Evolutionary conservation across 2,888 invertebrate genomes (phyloP).

Genomic region (Conchocele bisecta): DNA sequence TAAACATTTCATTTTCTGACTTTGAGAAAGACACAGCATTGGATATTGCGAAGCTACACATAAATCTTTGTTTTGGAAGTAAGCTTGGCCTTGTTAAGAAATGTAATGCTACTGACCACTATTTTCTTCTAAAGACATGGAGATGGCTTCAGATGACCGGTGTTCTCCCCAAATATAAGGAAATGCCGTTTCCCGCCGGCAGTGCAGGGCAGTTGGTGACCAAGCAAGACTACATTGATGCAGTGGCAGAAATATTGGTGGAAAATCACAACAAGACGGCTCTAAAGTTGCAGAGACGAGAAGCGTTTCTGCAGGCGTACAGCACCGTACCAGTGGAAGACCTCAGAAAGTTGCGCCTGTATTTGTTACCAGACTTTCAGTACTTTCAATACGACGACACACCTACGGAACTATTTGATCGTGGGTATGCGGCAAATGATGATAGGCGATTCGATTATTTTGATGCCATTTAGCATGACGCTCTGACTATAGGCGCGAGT

Average conservation of each 20-base stretch:
- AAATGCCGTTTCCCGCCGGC: constrained; percentile 48
- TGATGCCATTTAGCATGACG: constrained; percentile 36
- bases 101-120: constrained; percentile 51
- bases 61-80: constrained; percentile 45
- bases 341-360: constrained; percentile 49
- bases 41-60: constrained; percentile 37
- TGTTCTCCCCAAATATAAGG: constrained; percentile 49
- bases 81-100: constrained; percentile 34
- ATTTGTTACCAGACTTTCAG: constrained; percentile 63
- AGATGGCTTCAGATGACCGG: constrained; percentile 68
- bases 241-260: constrained; percentile 30
- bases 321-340: constrained; percentile 51
- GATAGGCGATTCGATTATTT: constrained; percentile 35
- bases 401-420: constrained; percentile 29
- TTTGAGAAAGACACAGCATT: constrained; percentile 61
- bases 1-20: constrained; percentile 57
- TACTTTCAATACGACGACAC: constrained; percentile 65
- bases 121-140: constrained; percentile 61
- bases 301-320: constrained; percentile 65
- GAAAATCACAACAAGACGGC: constrained; percentile 15
- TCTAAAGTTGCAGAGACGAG: constrained; percentile 58
- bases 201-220: constrained; percentile 22
- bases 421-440: background rate
- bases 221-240: constrained; percentile 28
- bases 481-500: too few species aligned